A percentile compares a stretch with the other conserved stretches of the same genome.
Evolutionary conservation across 2,888 invertebrate genomes (phyloP).

Genomic region (Oscheius sp.): DNA sequence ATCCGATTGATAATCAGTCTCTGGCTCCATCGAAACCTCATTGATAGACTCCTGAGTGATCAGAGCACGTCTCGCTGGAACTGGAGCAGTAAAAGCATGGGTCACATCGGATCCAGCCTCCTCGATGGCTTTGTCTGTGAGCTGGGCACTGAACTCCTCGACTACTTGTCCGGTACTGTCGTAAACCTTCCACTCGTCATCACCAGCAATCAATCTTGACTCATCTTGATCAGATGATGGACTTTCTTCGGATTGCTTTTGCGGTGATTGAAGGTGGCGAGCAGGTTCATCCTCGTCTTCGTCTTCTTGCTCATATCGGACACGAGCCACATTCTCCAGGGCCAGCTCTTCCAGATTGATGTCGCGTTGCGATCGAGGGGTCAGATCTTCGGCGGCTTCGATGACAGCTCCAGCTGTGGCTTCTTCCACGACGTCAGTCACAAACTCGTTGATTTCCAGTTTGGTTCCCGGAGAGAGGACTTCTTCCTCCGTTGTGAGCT

Average conservation of each 20-base stretch:
- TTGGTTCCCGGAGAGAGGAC: constrained; percentile 38
- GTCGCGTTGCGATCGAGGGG: constrained; percentile 13
- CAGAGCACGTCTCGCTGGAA: constrained; percentile 26
- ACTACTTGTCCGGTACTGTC: constrained; percentile 50
- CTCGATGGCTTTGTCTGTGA: constrained; percentile 49
- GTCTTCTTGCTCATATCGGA: constrained; percentile 6
- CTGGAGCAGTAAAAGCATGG: background rate
- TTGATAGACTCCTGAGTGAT: constrained; percentile 59
- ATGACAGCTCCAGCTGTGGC: constrained; percentile 25
- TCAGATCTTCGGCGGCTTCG: constrained; percentile 15
- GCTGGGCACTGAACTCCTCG: constrained; percentile 52
- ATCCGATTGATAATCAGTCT: constrained; percentile 62
- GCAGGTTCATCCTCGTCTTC: constrained; percentile 5
- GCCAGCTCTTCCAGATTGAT: constrained; percentile 23
- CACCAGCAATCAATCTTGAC: constrained; percentile 43
- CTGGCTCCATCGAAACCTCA: constrained; percentile 59
- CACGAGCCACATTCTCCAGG: constrained; percentile 28
- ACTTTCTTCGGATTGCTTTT: constrained; percentile 31
- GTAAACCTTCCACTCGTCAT: constrained; percentile 53
- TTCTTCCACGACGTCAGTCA: constrained; percentile 26
- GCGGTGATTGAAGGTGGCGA: constrained; percentile 31
- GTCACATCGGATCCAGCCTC: constrained; percentile 46
- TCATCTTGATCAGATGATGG: constrained; percentile 43
- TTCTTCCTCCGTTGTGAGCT: no score
- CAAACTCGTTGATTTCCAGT: constrained; percentile 35